Base-by-base conservation (phyloP, 2,113 vertebrate species). In the Corythaeola cristata region DNA sequence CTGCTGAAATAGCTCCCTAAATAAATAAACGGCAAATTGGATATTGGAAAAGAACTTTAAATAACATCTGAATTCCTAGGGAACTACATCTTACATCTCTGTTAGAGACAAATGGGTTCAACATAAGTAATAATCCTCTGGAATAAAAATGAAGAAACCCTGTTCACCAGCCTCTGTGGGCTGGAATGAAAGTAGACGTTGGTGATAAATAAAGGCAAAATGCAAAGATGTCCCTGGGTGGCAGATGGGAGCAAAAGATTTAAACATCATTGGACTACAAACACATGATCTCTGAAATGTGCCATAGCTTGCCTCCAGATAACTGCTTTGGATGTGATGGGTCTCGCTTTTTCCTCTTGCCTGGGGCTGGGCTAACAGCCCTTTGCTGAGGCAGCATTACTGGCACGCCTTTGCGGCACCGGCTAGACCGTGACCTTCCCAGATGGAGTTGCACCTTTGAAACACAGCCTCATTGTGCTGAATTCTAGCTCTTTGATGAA, bases 11-110 rank as follows among this genome's bases (percentile, higher is more conserved):
- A 88, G 67, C 45, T 88, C 79, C 83, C 64, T 64, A 95, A 96
- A 96, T 97, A 97, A 97, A 94, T 97, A 95, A 96, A 93, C 94
- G 66, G 91, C 88, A 97, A 97, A 97, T 93, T 96, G 93, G 95
- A 90, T 97, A 90, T 87, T 89, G 90, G 86, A 93, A 96, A 97
- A 97, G 64, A 97, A 93, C 96, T 97, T 97, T 94, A 96, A 96
- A 97, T 97, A 93, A 95, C 86, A 85, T 96, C 89, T 81, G 83
- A 93, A 95, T 97, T 98, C 86, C 94, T 69, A 52, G 79, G 81
- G 93, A 98, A 90, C 93, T 91, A 73, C 72, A 75, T 96, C 87
- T 96, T 91, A 58, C 37, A 67, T 96, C 63, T 95, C 72, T n/a
- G 44, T 96, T 90, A 69, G 72, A 94, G 85, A 97, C 90, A 92